Conservation (phyloP, 2,797 vertebrate genomes). For the Scolopax bukidnonensis region DNA sequence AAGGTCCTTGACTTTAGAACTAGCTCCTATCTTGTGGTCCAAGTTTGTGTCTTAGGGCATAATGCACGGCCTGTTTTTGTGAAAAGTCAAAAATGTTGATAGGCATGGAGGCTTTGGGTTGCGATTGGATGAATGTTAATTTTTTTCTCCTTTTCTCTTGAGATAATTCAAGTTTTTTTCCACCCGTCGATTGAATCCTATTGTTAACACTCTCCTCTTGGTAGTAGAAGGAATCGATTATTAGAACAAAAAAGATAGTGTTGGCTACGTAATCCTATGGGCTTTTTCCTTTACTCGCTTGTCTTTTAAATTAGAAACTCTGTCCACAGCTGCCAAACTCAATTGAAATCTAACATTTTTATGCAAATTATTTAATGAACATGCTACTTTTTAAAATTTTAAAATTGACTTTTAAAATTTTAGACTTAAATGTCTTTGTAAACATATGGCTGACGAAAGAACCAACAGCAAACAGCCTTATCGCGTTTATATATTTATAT, state of each 20-base stretch:
- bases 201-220: not conserved
- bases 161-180: not conserved
- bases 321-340: not conserved
- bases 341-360: not conserved
- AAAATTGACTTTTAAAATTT: not conserved
- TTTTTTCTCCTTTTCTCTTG: not conserved
- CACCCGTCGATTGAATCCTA: not conserved
- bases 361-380: conserved; percentile 1
- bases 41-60: not conserved
- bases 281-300: not conserved
- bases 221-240: not conserved
- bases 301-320: not conserved
- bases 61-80: not conserved
- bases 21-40: not conserved
- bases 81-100: not conserved
- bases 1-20: not conserved
- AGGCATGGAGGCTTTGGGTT: not conserved
- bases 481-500: not conserved
- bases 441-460: not conserved
- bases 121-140: not conserved
- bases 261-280: not conserved
- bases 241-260: not conserved
- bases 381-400: not conserved
- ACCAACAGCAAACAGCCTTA: not conserved
- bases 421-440: not conserved